Percentiles rank a stretch among this genome's conserved stretches.
phyloP scores from a whole-genome alignment of 2,888 invertebrate genomes.

The Tenthredo notha region DNA sequence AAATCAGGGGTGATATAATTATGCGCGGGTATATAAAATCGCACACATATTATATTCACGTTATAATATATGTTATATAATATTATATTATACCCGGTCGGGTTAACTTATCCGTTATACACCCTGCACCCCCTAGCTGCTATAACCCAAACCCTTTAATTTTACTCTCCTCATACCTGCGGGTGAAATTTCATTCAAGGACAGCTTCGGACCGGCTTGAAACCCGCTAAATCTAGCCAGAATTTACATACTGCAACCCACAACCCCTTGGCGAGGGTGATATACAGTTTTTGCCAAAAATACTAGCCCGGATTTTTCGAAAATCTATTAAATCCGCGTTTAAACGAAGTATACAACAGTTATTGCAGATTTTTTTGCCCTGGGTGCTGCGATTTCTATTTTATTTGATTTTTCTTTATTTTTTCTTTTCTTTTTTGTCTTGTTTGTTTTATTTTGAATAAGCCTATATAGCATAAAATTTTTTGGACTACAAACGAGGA shows the following conservation, averaged over 20 bases:
- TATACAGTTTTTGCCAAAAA: constrained; percentile 3
- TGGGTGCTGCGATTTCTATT: not conserved
- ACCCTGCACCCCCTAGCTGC: not conserved
- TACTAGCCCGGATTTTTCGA: not conserved
- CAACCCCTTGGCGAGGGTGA: not conserved
- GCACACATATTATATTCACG: not conserved
- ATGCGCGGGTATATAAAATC: not conserved
- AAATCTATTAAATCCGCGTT: not conserved
- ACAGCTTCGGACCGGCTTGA: not conserved
- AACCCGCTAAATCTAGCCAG: not conserved
- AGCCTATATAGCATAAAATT: not conserved
- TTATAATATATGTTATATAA: not conserved
- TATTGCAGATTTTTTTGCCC: not conserved
- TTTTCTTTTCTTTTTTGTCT: not conserved
- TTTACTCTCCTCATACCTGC: not conserved
- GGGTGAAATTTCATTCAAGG: constrained; percentile 34
- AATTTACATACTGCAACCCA: not conserved
- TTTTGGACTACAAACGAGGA: not conserved
- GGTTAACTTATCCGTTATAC: constrained; percentile 16
- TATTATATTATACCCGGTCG: not conserved
- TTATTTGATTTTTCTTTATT: not conserved
- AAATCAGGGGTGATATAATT: not conserved
- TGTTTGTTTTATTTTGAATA: not conserved
- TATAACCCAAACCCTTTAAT: too few species aligned
- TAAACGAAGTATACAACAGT: not conserved